Base-by-base conservation (phyloP, 2,888 invertebrate species). In the Electrophaes corylata region DNA sequence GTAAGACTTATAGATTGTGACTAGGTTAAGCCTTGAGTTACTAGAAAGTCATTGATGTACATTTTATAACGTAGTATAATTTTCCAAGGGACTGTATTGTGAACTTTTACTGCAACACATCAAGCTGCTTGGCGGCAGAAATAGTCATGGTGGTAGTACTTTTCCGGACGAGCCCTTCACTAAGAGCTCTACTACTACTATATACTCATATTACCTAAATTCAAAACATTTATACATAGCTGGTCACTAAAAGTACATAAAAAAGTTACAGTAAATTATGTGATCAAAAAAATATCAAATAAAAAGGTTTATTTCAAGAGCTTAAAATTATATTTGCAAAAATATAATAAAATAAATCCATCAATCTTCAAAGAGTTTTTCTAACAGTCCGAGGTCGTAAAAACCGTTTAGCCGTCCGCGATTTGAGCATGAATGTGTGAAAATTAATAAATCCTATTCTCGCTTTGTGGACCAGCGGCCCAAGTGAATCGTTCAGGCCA, bases 381-480 rank as follows among this genome's bases (percentile, higher is more conserved):
- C 23, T 26, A 16, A 43, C 53, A 49, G 47, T 51, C 56, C 46
- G 54, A 54, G 46, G 55, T 60, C 60, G 53, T 61, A 60, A 67
- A 64, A 67, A 62, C 57, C 67, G 65, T 65, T 67, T 64, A 67
- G 64, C 54, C 31, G 40, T 45, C 54, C 53, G 26, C 65, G 61
- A 58, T 63, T 63, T 62, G 59, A 64, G 64, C 66, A 65, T 73
- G 67, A 71, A 80, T 75, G 78, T 79, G 80, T 80, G 75, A 76
- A 79, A 82, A 83, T 83, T 79, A 78, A 80, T 81, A 81, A 83
- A 84, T 84, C 76, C 78, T 64, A 61, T 64, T 56, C 69, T 58
- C 67, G 54, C 71, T 71, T 73, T 76, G 75, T 74, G 53, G 57
- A 35, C 54, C 45, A 57, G 54, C 62, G 58, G 62, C 58, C 59